Percentiles rank a stretch among this genome's conserved stretches.
Conservation (phyloP, 2,797 vertebrate genomes). For the Helostoma temminkii region DNA sequence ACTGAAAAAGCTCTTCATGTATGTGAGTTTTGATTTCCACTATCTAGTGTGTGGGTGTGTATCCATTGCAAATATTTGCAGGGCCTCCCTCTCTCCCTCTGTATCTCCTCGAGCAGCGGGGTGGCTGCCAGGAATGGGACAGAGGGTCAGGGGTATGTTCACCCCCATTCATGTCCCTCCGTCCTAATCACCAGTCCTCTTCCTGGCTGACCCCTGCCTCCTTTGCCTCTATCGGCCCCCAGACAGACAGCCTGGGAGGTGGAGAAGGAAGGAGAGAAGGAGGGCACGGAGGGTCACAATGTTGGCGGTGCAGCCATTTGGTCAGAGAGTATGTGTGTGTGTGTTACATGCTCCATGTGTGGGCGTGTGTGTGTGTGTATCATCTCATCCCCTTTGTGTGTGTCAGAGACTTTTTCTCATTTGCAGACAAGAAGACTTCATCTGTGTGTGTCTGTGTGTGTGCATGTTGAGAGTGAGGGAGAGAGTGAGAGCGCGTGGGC, state of each 20-base stretch:
- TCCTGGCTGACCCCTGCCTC: constrained; percentile 64
- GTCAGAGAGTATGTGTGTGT: constrained; percentile 42
- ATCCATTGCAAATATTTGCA: constrained; percentile 74
- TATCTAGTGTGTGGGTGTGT: constrained; percentile 73
- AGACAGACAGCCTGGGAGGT: constrained; percentile 73
- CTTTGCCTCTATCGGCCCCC: constrained; percentile 55
- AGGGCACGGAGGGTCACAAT: constrained; percentile 66
- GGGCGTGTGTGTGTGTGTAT: constrained; percentile 28
- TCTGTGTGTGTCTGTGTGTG: constrained; percentile 33
- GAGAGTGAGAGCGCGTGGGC: constrained; percentile 58
- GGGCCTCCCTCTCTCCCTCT: constrained; percentile 56
- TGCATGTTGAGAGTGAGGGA: constrained; percentile 38
- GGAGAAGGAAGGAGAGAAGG: constrained; percentile 30
- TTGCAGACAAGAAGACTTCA: constrained; percentile 38
- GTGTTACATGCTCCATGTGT: constrained; percentile 15
- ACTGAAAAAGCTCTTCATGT: neutral
- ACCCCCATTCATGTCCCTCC: constrained; percentile 28
- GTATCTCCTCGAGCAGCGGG: constrained; percentile 57
- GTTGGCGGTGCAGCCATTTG: constrained; percentile 65
- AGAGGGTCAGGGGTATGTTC: constrained; percentile 68
- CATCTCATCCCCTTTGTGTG: constrained; percentile 35
- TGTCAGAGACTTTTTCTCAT: constrained; percentile 31
- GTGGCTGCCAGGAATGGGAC: constrained; percentile 73
- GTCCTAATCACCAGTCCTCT: constrained; percentile 78
- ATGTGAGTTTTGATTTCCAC: constrained; percentile 38